Evolutionary conservation across 1,140 invertebrate genomes (phyloP).

Genomic region (Mercenaria mercenaria): DNA sequence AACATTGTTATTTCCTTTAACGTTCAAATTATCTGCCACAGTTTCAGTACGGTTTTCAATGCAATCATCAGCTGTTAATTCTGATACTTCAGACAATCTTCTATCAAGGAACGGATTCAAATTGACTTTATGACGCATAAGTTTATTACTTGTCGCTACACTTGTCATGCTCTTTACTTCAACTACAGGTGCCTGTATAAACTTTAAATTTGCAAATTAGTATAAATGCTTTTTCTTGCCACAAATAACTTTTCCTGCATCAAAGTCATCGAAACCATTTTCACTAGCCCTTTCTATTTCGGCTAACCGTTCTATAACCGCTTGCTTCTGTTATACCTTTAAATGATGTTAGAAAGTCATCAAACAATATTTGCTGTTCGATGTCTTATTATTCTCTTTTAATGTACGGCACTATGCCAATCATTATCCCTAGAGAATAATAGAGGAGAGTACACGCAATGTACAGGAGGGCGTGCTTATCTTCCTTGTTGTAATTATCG

Average conservation of each 20-base stretch:
- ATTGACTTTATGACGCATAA: background rate
- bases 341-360: constrained; percentile 65
- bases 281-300: background rate
- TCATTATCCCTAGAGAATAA: constrained; percentile 82
- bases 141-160: background rate
- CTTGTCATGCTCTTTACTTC: background rate
- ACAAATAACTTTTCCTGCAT: too few relatives aligned
- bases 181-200: background rate
- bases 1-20: background rate
- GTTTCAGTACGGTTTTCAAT: background rate
- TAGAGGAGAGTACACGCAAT: constrained; percentile 82
- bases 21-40: background rate
- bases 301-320: too few relatives aligned
- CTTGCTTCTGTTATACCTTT: background rate
- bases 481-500: background rate
- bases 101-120: constrained; percentile 24
- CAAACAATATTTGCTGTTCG: constrained; percentile 80
- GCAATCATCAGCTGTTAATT: background rate
- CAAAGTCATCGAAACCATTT: background rate
- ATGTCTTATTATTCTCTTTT: constrained; percentile 81
- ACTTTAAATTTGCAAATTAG: background rate
- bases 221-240: background rate
- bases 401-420: constrained; percentile 82
- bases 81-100: constrained; percentile 14
- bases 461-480: too few relatives aligned